A percentile compares a stretch with the other conserved stretches of the same genome.
Evolutionary conservation across 37 sponge, comb jelly and placozoan genomes (phyloP).

Genomic region (Mnemiopsis leidyi): DNA sequence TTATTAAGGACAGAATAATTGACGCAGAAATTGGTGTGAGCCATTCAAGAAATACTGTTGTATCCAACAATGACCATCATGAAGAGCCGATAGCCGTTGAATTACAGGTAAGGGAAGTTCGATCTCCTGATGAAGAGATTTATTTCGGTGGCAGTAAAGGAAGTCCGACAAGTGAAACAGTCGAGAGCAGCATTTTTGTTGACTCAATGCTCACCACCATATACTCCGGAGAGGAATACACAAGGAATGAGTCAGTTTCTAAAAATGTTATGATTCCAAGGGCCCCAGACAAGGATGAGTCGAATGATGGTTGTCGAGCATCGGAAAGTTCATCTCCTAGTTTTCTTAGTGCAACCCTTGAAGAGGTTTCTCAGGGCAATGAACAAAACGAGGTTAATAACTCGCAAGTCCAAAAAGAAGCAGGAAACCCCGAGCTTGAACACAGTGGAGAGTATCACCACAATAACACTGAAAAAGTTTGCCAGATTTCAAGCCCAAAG

Average conservation of each 20-base stretch:
- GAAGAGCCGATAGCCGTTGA: background rate
- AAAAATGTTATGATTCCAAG: background rate
- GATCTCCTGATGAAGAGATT: background rate
- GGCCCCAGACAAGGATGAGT: background rate
- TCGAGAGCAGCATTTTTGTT: background rate
- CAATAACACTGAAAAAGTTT: background rate
- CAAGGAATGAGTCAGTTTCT: background rate
- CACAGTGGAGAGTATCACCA: background rate
- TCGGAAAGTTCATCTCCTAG: background rate
- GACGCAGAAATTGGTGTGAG: background rate
- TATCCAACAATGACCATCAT: too few relatives aligned
- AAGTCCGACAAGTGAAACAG: background rate
- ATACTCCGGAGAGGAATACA: slow-evolving; percentile 26
- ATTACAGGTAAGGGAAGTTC: too few relatives aligned
- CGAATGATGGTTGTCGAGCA: too few relatives aligned
- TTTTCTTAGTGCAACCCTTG: background rate
- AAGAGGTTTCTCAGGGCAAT: background rate
- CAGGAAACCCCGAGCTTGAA: background rate
- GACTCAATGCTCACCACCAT: slow-evolving; percentile 1
- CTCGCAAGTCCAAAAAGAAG: background rate
- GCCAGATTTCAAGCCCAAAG: background rate
- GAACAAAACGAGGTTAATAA: background rate
- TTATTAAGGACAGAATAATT: background rate
- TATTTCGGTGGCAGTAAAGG: background rate
- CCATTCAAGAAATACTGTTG: background rate